Conservation (phyloP, 2,113 vertebrate species). For the Cacatua alba region DNA sequence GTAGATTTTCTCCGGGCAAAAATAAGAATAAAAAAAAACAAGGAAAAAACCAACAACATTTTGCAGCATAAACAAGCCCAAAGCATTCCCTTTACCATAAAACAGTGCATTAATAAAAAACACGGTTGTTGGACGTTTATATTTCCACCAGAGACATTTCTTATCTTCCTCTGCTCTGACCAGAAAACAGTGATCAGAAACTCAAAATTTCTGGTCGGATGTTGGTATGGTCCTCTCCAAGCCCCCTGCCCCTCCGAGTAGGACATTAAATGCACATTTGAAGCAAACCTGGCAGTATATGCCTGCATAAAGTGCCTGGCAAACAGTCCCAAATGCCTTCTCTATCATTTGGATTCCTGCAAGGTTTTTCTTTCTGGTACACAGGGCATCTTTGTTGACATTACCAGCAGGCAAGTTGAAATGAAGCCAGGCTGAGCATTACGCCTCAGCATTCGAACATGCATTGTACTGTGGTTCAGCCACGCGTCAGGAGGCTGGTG, state of each 20-base stretch:
- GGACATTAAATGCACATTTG: not conserved
- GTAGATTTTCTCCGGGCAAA: conserved; percentile 9
- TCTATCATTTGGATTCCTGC: conserved; percentile 33
- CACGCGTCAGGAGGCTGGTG: not conserved
- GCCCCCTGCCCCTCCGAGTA: not conserved
- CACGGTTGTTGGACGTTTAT: not conserved
- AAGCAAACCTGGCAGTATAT: not conserved
- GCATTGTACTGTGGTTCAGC: not conserved
- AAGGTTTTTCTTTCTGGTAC: conserved; percentile 41
- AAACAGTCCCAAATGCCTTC: conserved; percentile 34
- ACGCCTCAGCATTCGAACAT: not conserved
- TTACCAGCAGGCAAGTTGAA: conserved; percentile 43
- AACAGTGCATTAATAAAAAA: conserved; percentile 18
- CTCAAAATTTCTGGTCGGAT: not conserved
- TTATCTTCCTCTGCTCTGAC: not conserved
- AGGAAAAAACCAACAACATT: not conserved
- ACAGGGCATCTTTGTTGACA: conserved; percentile 34
- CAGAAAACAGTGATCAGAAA: not conserved
- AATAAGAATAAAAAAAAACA: not conserved
- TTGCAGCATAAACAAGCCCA: conserved; percentile 26
- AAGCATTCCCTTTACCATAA: conserved; percentile 20
- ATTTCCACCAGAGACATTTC: not conserved
- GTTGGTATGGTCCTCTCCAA: not conserved
- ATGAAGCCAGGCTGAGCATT: conserved; percentile 10
- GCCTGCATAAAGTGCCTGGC: not conserved